Evolutionary conservation across 2,797 vertebrate genomes (phyloP).

Genomic region (Sebastes steindachneri): DNA sequence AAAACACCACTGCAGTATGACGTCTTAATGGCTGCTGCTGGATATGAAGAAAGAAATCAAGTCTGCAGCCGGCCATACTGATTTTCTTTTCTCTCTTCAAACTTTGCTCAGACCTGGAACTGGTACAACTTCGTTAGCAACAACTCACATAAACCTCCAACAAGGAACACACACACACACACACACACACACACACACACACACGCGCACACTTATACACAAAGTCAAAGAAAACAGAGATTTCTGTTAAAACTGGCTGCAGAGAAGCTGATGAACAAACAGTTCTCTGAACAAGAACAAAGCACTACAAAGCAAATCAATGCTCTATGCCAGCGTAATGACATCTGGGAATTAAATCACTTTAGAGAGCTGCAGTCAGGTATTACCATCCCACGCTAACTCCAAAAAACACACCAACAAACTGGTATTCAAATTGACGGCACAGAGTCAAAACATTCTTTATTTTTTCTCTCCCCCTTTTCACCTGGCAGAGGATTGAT

Average conservation of each 20-base stretch:
- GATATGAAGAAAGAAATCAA: neutral
- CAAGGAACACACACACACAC: neutral
- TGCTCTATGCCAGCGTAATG: conserved; percentile 37
- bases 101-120: conserved; percentile 28
- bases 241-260: conserved; percentile 32
- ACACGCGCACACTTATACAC: neutral
- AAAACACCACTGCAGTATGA: neutral
- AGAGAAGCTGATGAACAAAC: conserved; percentile 38
- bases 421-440: conserved; percentile 38
- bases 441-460: conserved; percentile 3
- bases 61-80: neutral
- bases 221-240: conserved; percentile 29
- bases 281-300: conserved; percentile 52
- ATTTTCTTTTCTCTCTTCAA: conserved; percentile 9
- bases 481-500: conserved; percentile 21
- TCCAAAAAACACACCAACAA: conserved; percentile 27
- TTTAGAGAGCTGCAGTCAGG: conserved; percentile 52
- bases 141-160: conserved; percentile 11
- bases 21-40: neutral
- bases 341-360: conserved; percentile 61
- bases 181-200: neutral
- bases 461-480: conserved; percentile 3
- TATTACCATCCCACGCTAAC: conserved; percentile 22
- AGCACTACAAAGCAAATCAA: conserved; percentile 60
- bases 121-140: conserved; percentile 13